Conservation (phyloP, 2,797 vertebrate genomes). For the Ciconia nigra region DNA sequence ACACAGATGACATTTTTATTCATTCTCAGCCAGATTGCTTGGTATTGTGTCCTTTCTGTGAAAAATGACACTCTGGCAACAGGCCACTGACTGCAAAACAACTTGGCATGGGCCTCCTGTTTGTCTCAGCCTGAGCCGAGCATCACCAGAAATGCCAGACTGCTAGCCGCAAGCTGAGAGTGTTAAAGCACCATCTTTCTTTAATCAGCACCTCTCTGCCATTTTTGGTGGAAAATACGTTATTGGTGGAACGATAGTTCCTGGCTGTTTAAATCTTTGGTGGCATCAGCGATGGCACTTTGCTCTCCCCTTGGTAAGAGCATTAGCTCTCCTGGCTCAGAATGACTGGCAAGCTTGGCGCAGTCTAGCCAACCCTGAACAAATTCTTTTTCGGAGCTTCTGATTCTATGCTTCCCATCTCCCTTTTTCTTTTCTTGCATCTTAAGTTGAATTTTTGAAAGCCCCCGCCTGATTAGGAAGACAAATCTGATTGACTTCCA, state of each 20-base stretch:
- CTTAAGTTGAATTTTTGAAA: not conserved
- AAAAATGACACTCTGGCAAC: constrained; percentile 67
- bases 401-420: not conserved
- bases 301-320: not conserved
- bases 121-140: constrained; percentile 40
- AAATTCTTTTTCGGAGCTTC: not conserved
- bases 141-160: constrained; percentile 36
- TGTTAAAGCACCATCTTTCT: not conserved
- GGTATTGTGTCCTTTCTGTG: constrained; percentile 63
- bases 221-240: not conserved
- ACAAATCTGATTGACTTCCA: not conserved
- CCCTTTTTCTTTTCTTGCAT: not conserved
- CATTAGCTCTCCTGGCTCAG: not conserved
- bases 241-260: not conserved
- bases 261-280: not conserved
- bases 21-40: constrained; percentile 55
- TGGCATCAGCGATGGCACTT: not conserved
- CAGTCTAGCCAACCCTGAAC: not conserved
- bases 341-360: not conserved
- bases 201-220: not conserved
- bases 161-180: constrained; percentile 18
- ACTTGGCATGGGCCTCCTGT: constrained; percentile 43
- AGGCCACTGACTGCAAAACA: constrained; percentile 55
- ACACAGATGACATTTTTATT: constrained; percentile 67
- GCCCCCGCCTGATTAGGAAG: not conserved